Evolutionary conservation across 2,888 invertebrate species (phyloP), one percentile per base, ranked within the genome.

Genomic region (Drosophila hamatofila): DNA sequence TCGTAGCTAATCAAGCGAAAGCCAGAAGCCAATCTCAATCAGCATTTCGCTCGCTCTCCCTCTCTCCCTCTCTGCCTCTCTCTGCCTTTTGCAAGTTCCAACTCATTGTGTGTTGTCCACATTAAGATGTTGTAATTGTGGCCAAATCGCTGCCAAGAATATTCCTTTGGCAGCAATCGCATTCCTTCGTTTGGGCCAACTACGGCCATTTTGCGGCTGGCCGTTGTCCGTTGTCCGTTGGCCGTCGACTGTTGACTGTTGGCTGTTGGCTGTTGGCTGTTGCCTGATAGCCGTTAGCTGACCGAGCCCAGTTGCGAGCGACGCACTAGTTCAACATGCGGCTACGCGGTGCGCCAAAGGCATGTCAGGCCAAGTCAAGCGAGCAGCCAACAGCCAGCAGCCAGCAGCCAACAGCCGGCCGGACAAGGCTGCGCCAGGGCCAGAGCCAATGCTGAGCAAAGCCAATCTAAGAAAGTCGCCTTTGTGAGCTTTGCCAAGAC

Each of bases 81-180:
- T 41, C 39, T 18, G 37, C 11, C 3, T 30, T 23, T 11, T 4
- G n/a, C n/a, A n/a, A n/a, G n/a, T n/a, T 46, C 25, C 16, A 6
- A 11, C 65, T 44, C 27, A 44, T 23, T 65, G 68, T 59, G 49
- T 48, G 71, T 64, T 67, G 74, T 60, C 57, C 71, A 69, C 63
- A 78, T 81, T 83, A 81, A 79, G 76, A 85, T 75, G 80, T 78
- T 82, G 85, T 87, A 84, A 84, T 88, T 84, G 85, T 88, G 85
- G 85, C 77, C 72, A 70, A 80, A 82, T 60, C 69, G 71, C 68
- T 84, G 83, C 88, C 83, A 84, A 88, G 75, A 78, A 79, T 75
- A 75, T 78, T 76, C 61, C 60, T 62, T 62, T 54, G 64, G 62
- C 69, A 63, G 60, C 49, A 41, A 16, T 42, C 42, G 3, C 39